These are phyloP conservation scores for Drosophila arizonae DNA, from an alignment of 1,140 invertebrate species.

Conservation along the genomic window DNA sequence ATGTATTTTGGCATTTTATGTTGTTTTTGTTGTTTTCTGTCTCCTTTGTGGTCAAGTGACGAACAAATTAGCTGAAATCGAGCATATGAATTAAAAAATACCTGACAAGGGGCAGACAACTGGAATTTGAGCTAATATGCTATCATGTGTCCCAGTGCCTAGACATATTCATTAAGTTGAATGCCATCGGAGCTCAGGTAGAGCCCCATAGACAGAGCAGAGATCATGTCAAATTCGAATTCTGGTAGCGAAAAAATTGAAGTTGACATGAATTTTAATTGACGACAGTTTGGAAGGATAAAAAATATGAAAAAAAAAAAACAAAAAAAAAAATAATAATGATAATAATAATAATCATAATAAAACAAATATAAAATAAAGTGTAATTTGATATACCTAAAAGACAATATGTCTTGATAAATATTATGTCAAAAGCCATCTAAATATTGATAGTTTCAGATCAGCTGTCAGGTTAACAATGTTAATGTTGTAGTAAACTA, in stretches of 20 bases:
- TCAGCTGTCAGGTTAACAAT: too few relatives aligned
- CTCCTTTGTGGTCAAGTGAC: slow-evolving; percentile 68
- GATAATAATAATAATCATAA: too few relatives aligned
- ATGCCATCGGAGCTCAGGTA: background rate
- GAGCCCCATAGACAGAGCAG: background rate
- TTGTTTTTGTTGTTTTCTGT: too few relatives aligned
- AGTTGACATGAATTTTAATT: background rate
- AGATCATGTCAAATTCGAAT: background rate
- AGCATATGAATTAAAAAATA: slow-evolving; percentile 63
- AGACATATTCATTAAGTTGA: background rate
- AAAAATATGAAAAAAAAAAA: too few relatives aligned
- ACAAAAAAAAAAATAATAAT: too few relatives aligned
- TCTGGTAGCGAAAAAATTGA: background rate
- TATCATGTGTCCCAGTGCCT: slow-evolving; percentile 1
- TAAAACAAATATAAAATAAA: too few relatives aligned
- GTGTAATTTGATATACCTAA: too few relatives aligned
- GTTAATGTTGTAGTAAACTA: too few relatives aligned
- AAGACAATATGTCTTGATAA: too few relatives aligned
- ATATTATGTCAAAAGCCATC: too few relatives aligned
- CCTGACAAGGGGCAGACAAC: slow-evolving; percentile 43
- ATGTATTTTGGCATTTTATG: slow-evolving; percentile 39
- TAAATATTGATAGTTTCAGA: too few relatives aligned
- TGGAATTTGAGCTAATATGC: slow-evolving; percentile 30
- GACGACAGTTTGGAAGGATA: background rate
- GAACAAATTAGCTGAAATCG: slow-evolving; percentile 77